Conservation (phyloP, 1,140 invertebrate species). For the Chironomus striatipennis region DNA sequence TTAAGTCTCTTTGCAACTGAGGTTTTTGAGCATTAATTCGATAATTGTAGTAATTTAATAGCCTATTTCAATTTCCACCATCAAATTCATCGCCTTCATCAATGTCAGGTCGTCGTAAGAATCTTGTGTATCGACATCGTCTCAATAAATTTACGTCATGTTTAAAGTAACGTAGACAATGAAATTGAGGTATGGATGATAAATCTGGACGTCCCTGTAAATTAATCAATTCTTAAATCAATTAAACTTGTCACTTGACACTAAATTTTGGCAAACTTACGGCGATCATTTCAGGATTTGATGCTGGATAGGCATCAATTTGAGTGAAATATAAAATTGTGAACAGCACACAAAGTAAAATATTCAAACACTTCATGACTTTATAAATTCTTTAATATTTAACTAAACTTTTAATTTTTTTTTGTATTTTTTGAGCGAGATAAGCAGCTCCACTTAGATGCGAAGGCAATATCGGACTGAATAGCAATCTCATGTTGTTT, state of each 20-base stretch:
- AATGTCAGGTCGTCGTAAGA: conserved; percentile 38
- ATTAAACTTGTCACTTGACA: not conserved
- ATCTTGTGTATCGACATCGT: conserved; percentile 54
- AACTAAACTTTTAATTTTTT: not conserved
- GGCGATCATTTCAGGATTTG: not conserved
- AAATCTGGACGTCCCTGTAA: conserved; percentile 41
- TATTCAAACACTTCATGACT: not conserved
- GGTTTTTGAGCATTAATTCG: not conserved
- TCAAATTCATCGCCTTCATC: conserved; percentile 32
- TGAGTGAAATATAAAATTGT: not conserved
- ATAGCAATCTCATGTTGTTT: not conserved
- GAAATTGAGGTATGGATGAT: conserved; percentile 66
- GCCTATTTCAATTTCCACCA: not conserved
- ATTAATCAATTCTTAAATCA: not conserved
- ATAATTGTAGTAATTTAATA: not conserved
- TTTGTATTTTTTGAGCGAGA: not conserved
- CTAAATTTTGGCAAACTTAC: not conserved
- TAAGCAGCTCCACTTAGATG: not conserved
- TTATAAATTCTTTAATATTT: not conserved
- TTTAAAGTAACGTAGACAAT: conserved; percentile 66
- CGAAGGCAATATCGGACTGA: not conserved
- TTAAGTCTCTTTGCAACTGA: conserved; percentile 22
- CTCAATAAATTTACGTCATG: conserved; percentile 56
- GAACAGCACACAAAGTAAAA: not conserved
- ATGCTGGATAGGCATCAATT: not conserved